Base-by-base conservation (phyloP, 2,888 invertebrate species). In the Acleris cristana region DNA sequence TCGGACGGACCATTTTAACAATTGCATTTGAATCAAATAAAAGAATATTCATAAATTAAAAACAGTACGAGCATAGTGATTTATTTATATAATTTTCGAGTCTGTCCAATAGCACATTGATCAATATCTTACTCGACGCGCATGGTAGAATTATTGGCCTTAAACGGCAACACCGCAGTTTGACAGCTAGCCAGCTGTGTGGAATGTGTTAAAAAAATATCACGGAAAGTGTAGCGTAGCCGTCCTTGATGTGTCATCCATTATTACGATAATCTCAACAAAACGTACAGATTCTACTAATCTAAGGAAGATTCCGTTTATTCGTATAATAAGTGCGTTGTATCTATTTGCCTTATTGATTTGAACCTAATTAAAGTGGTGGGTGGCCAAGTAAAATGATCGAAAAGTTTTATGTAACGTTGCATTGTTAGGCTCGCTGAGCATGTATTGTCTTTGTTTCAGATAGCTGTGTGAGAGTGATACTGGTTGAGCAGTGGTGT, bases 351-450 rank as follows among this genome's bases (percentile, higher is more conserved):
- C 53, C 59, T 55, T 18, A 40, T 45, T 59, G 49, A 48, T 64
- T 59, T 40, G 14, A 44, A 34, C 21, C 26, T 56, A 52, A 61
- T 59, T 23, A 19, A 26, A 80, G 80, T 80, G 82, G 82, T 84
- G 86, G 85, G 83, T 84, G 82, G 79, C 80, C 64, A 81, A 83
- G 83, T 74, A 74, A 75, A 76, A 75, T 87, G 84, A 83, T 85
- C 82, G 79, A 87, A 88, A 88, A 91, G 92, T 92, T 92, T 92
- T 92, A 92, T 92, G 88, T 92, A 92, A 92, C 88, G 83, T 82
- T 84, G 85, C 83, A 86, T 88, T 87, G 86, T 89, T 87, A 83
- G 76, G 82, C 83, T 90, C 81, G 88, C 78, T 82, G 67, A 67
- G 81, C 83, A 79, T 84, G 76, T 86, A 82, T 84, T 81, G 81